phyloP scores from a whole-genome alignment of 2,797 vertebrate genomes.

The Sebastes elongatus region DNA sequence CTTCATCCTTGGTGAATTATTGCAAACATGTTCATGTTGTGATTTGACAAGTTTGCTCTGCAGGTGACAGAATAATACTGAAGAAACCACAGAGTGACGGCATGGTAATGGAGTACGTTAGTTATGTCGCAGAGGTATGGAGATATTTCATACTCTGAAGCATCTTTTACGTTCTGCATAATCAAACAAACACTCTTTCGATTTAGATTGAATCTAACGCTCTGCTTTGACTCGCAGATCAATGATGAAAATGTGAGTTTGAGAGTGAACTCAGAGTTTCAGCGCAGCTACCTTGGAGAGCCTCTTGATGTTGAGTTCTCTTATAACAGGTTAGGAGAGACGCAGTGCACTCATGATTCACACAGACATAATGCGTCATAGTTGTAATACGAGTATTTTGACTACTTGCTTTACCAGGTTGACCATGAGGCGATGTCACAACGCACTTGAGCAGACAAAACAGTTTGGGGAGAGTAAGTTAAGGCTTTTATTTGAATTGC shows the following conservation, averaged over 20 bases:
- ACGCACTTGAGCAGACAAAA: constrained; percentile 86
- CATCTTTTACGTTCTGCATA: background rate
- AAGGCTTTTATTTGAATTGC: background rate
- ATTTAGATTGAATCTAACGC: background rate
- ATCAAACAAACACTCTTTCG: background rate
- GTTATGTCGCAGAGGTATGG: constrained; percentile 86
- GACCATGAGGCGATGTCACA: constrained; percentile 90
- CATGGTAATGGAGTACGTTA: constrained; percentile 82
- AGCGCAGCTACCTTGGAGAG: constrained; percentile 86
- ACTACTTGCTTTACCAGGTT: constrained; percentile 73
- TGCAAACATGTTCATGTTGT: background rate
- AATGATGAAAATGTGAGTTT: constrained; percentile 88
- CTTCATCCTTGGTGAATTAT: background rate
- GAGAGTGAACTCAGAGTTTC: constrained; percentile 87
- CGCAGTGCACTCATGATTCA: background rate
- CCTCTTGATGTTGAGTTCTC: constrained; percentile 94
- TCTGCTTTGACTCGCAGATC: constrained; percentile 77
- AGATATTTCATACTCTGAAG: constrained; percentile 3
- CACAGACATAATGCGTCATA: background rate
- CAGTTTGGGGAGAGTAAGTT: constrained; percentile 85
- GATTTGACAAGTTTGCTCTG: constrained; percentile 13
- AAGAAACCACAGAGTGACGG: constrained; percentile 81
- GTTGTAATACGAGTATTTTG: background rate
- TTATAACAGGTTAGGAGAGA: constrained; percentile 85
- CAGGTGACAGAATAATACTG: constrained; percentile 90